A percentile compares a stretch with the other conserved stretches of the same genome.
These are phyloP conservation scores for Empidonax traillii DNA, from an alignment of 2,113 vertebrate genomes.

Conservation along the genomic window DNA sequence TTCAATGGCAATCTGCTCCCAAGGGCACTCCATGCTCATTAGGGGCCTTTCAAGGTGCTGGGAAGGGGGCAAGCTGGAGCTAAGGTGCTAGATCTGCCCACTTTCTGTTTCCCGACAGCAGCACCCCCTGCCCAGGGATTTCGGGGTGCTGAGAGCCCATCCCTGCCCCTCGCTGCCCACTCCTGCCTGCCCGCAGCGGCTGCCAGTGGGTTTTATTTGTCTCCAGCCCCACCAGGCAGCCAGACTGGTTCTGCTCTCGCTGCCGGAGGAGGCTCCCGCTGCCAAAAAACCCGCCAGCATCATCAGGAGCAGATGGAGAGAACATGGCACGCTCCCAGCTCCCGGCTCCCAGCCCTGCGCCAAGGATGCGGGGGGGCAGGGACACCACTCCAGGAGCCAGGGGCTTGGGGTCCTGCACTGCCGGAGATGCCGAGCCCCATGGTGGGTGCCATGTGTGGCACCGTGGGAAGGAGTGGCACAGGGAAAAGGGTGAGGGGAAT, in stretches of 20 bases:
- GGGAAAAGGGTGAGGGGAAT: neutral
- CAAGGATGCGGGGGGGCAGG: neutral
- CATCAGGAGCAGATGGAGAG: slow-evolving; percentile 76
- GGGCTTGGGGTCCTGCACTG: neutral
- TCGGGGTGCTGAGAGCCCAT: neutral
- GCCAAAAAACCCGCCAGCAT: slow-evolving; percentile 71
- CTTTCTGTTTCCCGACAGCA: neutral
- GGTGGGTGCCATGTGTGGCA: neutral
- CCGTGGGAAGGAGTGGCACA: neutral
- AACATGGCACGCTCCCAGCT: slow-evolving; percentile 71
- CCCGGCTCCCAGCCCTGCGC: slow-evolving; percentile 9
- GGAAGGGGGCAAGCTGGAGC: neutral
- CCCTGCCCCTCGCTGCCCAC: neutral
- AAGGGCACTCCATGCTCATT: slow-evolving; percentile 55
- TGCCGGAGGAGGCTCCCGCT: slow-evolving; percentile 55
- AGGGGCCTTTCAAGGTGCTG: slow-evolving; percentile 52
- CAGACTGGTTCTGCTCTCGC: slow-evolving; percentile 65
- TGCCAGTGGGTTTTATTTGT: slow-evolving; percentile 25
- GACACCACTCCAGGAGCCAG: neutral
- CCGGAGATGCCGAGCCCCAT: rapidly evolving
- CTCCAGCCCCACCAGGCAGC: slow-evolving; percentile 37
- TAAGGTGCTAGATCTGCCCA: neutral
- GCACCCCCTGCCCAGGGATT: neutral
- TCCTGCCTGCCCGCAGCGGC: neutral
- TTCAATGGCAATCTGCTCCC: slow-evolving; percentile 58